phyloP scores from a whole-genome alignment of 2,888 invertebrate species.

The Drosophila mercatorum region DNA sequence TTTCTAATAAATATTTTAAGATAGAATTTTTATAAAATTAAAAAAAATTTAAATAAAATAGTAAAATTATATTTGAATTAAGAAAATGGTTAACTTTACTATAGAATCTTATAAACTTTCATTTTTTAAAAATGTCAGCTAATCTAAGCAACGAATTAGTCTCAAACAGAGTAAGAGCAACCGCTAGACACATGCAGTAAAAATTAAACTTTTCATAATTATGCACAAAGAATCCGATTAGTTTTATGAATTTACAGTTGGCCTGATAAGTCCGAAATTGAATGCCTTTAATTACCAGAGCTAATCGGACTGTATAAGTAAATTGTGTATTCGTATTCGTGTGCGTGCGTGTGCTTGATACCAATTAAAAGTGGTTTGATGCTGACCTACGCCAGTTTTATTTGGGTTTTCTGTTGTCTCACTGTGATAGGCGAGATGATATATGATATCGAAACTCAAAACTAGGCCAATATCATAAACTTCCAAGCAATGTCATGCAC shows the following conservation, averaged over 20 bases:
- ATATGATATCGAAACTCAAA: slow-evolving; percentile 17
- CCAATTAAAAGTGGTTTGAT: slow-evolving; percentile 44
- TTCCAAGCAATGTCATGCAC: slow-evolving; percentile 12
- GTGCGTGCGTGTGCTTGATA: slow-evolving; percentile 31
- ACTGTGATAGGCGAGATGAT: slow-evolving; percentile 11
- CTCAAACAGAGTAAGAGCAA: background rate
- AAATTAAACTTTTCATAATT: slow-evolving; percentile 14
- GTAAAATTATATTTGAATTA: background rate
- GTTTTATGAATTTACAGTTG: slow-evolving; percentile 23
- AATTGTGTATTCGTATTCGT: background rate
- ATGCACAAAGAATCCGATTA: slow-evolving; percentile 6
- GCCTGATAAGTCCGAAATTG: slow-evolving; percentile 33
- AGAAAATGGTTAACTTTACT: background rate
- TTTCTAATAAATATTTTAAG: too few species aligned
- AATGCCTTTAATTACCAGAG: slow-evolving; percentile 23
- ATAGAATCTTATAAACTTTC: too few species aligned
- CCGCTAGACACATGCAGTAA: slow-evolving; percentile 10
- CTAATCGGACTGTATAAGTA: slow-evolving; percentile 15
- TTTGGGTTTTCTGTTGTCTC: slow-evolving; percentile 29
- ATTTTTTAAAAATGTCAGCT: background rate
- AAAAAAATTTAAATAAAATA: background rate
- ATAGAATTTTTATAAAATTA: background rate
- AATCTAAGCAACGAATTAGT: slow-evolving; percentile 18
- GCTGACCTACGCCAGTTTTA: slow-evolving; percentile 68
- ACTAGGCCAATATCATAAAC: slow-evolving; percentile 45